These are phyloP conservation scores for Emydocephalus ijimae DNA, from an alignment of 2,113 vertebrate species.

Conservation along the genomic window DNA sequence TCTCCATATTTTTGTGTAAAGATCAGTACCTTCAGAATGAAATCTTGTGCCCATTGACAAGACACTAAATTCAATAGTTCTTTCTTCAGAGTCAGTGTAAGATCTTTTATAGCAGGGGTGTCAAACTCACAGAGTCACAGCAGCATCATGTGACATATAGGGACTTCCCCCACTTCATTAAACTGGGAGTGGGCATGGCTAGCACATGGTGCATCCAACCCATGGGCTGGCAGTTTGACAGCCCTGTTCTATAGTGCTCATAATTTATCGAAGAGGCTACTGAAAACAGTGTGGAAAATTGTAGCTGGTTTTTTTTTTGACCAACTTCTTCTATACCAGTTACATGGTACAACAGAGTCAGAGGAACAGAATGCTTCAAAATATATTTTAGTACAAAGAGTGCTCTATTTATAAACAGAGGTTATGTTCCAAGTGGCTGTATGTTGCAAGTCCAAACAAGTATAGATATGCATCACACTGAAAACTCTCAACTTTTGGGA, in stretches of 20 bases:
- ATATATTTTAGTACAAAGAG: neutral
- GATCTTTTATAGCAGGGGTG: no score
- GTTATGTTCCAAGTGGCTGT: neutral
- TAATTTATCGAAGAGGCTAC: neutral
- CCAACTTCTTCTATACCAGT: neutral
- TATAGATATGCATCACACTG: neutral
- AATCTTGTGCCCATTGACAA: neutral
- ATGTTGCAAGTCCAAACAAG: neutral
- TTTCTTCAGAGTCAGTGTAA: neutral
- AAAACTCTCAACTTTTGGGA: neutral
- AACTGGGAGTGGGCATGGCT: no score
- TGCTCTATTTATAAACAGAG: neutral
- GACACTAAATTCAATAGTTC: neutral
- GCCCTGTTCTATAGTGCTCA: neutral
- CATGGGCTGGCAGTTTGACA: no score
- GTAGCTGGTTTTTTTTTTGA: neutral
- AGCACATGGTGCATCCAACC: no score
- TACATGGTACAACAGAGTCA: neutral
- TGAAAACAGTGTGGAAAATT: neutral
- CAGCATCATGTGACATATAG: no score
- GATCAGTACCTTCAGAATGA: neutral
- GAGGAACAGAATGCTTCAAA: neutral
- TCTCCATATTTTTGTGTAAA: neutral
- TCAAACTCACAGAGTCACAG: no score
- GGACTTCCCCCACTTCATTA: no score